These are phyloP conservation scores for Neogobius melanostomus DNA, from an alignment of 2,113 vertebrate genomes.

Conservation along the genomic window DNA sequence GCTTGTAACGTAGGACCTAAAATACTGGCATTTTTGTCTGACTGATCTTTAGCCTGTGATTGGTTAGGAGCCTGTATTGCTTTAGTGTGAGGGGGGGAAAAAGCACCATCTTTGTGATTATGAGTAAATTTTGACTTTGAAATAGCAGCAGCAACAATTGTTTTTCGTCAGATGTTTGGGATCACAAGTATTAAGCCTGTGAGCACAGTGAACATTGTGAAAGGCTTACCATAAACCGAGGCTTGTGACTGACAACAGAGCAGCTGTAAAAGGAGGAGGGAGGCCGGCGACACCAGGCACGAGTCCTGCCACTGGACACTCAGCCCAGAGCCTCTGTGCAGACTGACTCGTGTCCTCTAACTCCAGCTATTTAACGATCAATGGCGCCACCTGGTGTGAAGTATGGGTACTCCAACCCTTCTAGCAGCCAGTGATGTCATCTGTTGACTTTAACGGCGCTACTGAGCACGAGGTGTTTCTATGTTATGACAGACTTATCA, in stretches of 20 bases:
- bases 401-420: not conserved
- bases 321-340: not conserved
- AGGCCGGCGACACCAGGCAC: slow-evolving; percentile 70
- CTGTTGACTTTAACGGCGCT: not conserved
- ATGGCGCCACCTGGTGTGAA: slow-evolving; percentile 50
- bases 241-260: slow-evolving; percentile 64
- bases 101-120: too few relatives aligned
- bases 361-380: slow-evolving; percentile 5
- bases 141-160: not conserved
- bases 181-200: slow-evolving; percentile 10
- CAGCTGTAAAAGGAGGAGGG: slow-evolving; percentile 39
- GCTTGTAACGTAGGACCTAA: too few relatives aligned
- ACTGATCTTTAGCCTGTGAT: too few relatives aligned
- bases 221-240: slow-evolving; percentile 12
- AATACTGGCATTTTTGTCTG: too few relatives aligned
- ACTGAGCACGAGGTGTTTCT: not conserved
- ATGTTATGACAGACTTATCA: not conserved
- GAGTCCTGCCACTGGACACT: slow-evolving; percentile 17
- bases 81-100: too few relatives aligned
- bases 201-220: slow-evolving; percentile 22
- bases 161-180: slow-evolving; percentile 8
- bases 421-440: not conserved
- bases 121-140: not conserved
- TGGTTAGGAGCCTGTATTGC: too few relatives aligned
- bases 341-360: not conserved